Conservation (phyloP, 2,888 invertebrate genomes). For the Leucoma salicis region DNA sequence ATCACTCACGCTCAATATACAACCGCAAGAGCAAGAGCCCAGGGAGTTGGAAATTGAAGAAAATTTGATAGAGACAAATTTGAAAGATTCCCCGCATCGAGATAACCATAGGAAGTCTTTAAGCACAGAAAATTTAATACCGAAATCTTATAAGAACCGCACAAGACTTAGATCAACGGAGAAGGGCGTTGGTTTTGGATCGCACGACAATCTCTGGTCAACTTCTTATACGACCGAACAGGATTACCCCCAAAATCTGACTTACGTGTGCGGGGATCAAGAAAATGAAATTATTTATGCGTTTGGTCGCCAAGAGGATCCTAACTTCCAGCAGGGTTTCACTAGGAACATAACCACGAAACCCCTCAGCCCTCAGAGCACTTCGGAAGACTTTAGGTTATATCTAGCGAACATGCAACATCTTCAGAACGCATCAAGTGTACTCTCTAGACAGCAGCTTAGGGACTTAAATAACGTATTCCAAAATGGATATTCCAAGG, state of each 20-base stretch:
- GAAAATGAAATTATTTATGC: slow-evolving; percentile 78
- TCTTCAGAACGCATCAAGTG: slow-evolving; percentile 86
- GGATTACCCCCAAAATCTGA: slow-evolving; percentile 64
- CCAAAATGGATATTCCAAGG: slow-evolving; percentile 78
- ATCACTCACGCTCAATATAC: slow-evolving; percentile 86
- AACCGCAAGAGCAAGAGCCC: slow-evolving; percentile 66
- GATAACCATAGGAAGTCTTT: slow-evolving; percentile 80
- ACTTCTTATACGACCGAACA: slow-evolving; percentile 62
- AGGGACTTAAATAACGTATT: slow-evolving; percentile 82
- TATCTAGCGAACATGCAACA: slow-evolving; percentile 88
- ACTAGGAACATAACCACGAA: slow-evolving; percentile 84
- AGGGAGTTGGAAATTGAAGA: slow-evolving; percentile 75
- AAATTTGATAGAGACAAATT: slow-evolving; percentile 53
- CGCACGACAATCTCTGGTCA: slow-evolving; percentile 79
- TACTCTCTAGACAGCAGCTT: slow-evolving; percentile 83
- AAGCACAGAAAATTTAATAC: slow-evolving; percentile 83
- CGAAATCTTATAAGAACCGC: slow-evolving; percentile 73
- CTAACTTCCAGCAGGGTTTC: slow-evolving; percentile 55
- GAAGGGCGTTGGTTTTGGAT: slow-evolving; percentile 64
- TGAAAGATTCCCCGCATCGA: slow-evolving; percentile 61
- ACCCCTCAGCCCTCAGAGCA: slow-evolving; percentile 84
- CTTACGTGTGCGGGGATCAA: slow-evolving; percentile 73
- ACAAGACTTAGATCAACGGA: slow-evolving; percentile 53
- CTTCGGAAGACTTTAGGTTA: slow-evolving; percentile 86
- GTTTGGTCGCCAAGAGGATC: slow-evolving; percentile 68